Base-by-base conservation (phyloP, 2,113 vertebrate species). In the Varanus komodoensis region DNA sequence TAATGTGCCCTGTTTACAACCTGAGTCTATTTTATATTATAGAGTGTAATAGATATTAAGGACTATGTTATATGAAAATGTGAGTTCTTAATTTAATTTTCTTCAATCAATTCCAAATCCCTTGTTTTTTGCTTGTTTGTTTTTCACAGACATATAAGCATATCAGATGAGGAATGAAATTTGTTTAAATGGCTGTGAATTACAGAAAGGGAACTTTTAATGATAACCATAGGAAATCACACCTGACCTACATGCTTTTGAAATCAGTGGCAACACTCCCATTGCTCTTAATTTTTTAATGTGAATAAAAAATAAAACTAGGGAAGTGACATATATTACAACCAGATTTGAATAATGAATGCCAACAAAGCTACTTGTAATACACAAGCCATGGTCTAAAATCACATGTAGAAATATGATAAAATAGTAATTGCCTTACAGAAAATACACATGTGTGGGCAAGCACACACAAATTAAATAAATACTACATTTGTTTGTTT, bases 231-330 rank as follows among this genome's bases (percentile, higher is more conserved):
- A 38, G 38, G n/a, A 57, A 64, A 82, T 77, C 54, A 83, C n/a
- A 74, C 54, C 34, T 61, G 52, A 81, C 21, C 61, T 68, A 52
- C 61, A 23, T 19, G 74, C 50, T 75, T 75, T 74, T 38, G 34
- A 74, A 61, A 68, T 61, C 27, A 21, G 61, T 32, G 52, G 25
- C 67, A 89, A 82, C 12, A 25, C 68, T 73, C 52, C 50, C 67
- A 73, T 23, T 82, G n/a, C 54, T 89, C 74, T 89, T 74, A 86
- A 84, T 80, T 87, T 75, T 29, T 78, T 77, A 52, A 90, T 12
- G 64, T n/a, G 85, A 89, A 90, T 86, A 57, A 34, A 86, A 29
- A 81, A 15, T 32, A 29, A 81, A 52, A 73, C 17, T 48, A 81
- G 83, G 57, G 69, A 86, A 78, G 25, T 79, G 64, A 21, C 21